phyloP scores from a whole-genome alignment of 2,888 invertebrate species.

The Lissocephala sabroskyi region DNA sequence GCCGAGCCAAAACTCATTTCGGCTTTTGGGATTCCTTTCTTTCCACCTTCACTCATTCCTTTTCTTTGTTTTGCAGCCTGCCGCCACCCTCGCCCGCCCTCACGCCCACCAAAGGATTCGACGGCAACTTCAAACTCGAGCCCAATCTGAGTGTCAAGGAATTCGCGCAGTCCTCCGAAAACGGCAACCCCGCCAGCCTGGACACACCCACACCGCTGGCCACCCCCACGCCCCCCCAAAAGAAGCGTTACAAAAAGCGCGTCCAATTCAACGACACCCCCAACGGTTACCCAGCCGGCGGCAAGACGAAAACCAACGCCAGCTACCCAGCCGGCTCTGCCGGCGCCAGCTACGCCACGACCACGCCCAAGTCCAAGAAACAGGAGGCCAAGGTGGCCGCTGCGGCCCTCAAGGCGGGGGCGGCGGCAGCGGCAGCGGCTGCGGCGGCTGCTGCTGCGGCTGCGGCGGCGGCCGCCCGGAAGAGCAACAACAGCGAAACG shows the following conservation, averaged over 20 bases:
- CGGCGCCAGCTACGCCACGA: conserved; percentile 17
- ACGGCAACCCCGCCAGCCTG: conserved; percentile 28
- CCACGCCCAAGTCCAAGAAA: conserved; percentile 62
- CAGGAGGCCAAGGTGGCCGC: conserved; percentile 64
- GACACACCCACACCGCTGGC: conserved; percentile 24
- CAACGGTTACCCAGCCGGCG: conserved; percentile 52
- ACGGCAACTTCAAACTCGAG: conserved; percentile 70
- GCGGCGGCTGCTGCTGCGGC: conserved; percentile 47
- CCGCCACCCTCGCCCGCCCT: conserved; percentile 67
- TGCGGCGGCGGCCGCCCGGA: conserved; percentile 27
- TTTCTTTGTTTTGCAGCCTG: conserved; percentile 44
- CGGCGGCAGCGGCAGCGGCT: conserved; percentile 29
- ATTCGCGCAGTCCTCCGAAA: conserved; percentile 56
- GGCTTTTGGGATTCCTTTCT: conserved; percentile 4
- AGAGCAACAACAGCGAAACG: conserved; percentile 43
- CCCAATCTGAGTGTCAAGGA: conserved; percentile 71
- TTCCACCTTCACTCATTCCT: background rate
- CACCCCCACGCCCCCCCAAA: conserved; percentile 45
- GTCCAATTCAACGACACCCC: conserved; percentile 70
- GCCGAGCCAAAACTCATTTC: conserved; percentile 20
- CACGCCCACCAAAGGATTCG: conserved; percentile 70
- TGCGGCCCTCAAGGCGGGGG: conserved; percentile 40
- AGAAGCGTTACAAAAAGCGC: conserved; percentile 69
- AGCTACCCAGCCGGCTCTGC: background rate
- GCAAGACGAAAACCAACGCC: conserved; percentile 38